Percentiles rank a stretch among this genome's conserved stretches.
Conservation (phyloP, 2,113 vertebrate genomes). For the Ciconia stormi region DNA sequence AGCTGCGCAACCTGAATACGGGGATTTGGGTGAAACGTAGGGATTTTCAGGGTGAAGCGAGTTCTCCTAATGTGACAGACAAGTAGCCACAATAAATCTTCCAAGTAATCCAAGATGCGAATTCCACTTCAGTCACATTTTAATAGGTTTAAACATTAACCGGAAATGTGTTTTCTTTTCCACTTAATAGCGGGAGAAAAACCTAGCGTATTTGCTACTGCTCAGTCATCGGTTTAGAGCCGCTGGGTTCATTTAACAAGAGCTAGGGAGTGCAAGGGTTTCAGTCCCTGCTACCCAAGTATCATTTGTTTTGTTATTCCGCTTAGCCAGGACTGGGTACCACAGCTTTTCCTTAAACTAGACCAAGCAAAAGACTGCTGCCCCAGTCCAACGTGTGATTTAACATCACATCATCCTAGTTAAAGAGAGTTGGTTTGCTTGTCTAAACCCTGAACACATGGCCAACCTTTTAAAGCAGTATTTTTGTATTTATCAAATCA, state of each 20-base stretch:
- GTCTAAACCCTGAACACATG: background rate
- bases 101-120: background rate
- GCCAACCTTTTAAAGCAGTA: background rate
- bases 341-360: background rate
- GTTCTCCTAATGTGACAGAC: background rate
- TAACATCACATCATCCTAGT: background rate
- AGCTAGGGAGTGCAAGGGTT: background rate
- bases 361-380: background rate
- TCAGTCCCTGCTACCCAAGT: background rate
- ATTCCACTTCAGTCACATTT: background rate
- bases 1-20: background rate
- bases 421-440: background rate
- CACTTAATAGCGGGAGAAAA: background rate
- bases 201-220: background rate
- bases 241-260: background rate
- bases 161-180: background rate
- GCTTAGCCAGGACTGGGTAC: background rate
- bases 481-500: background rate
- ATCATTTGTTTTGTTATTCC: background rate
- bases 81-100: background rate
- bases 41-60: background rate
- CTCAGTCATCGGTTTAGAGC: background rate
- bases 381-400: background rate
- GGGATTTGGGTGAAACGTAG: rapidly evolving
- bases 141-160: background rate